Base-by-base conservation (phyloP, 2,113 vertebrate species). In the Lamprotornis superbus region DNA sequence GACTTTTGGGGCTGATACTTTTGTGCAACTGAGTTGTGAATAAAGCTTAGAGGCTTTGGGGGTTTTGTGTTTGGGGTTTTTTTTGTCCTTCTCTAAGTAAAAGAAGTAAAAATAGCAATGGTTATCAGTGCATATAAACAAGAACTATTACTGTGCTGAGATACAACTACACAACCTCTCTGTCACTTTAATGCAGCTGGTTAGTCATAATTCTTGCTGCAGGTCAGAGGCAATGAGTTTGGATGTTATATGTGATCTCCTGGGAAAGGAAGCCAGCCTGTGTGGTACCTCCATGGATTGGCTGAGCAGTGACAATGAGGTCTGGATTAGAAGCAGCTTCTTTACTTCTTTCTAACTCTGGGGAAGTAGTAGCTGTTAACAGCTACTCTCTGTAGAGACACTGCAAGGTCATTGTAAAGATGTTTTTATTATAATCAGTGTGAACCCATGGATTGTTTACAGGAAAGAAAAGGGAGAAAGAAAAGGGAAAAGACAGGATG, bases 281-380 rank as follows among this genome's bases (percentile, higher is more conserved):
- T 69, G 49, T 9, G 60, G 7, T 31, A 39, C 7, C 21, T 73
- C 52, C 2, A 3, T 40, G 52, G 31, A 68, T 31, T 1, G 3
- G 5, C 42, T 59, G 35, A 89, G 30, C 69, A 81, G 27, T 14
- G 10, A 37, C 3, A 6, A 28, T 8, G 17, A 28, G 55, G 15
- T n/a, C 10, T 31, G 61, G 40, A 61, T 76, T 39, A 87, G 70
- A 56, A 89, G 22, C 27, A 68, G 42, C 9, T 83, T 77, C 81
- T 75, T 80, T 8, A 7, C 35, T 68, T 44, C 28, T 82, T 84
- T 92, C 63, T 85, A 65, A 68, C 9, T 5, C 37, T 5, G 3
- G 22, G 47, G 69, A 95, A 75, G n/a, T 23, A n/a, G 19, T 89
- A 63, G 85, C 69, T 94, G 78, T 95, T 78, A 95, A 61, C 46